phyloP scores from a whole-genome alignment of 2,113 vertebrate species.

The Colaptes auratus region DNA sequence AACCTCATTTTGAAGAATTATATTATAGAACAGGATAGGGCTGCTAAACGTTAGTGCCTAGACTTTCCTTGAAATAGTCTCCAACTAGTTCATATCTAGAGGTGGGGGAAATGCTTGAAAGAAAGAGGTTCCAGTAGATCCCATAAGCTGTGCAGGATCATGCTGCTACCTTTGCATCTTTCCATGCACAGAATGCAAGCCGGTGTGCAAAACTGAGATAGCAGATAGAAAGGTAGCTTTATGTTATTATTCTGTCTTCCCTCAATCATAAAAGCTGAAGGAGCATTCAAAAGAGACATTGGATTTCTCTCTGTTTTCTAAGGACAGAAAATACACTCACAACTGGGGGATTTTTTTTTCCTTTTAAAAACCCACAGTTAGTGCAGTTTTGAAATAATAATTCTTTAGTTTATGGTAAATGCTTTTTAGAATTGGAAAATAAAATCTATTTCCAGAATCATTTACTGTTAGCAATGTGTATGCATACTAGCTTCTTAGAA shows the following conservation, averaged over 20 bases:
- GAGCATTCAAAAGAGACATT: neutral
- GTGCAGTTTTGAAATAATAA: neutral
- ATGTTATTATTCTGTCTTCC: neutral
- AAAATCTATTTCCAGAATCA: neutral
- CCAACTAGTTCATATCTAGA: neutral
- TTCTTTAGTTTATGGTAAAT: neutral
- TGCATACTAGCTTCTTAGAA: neutral
- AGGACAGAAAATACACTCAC: neutral
- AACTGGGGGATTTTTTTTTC: neutral
- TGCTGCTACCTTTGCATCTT: neutral
- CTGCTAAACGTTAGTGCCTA: neutral
- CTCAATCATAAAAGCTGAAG: neutral
- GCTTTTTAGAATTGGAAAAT: neutral
- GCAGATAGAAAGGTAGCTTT: neutral
- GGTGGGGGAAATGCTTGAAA: neutral
- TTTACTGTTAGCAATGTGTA: neutral
- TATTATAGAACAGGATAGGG: neutral
- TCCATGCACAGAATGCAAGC: neutral
- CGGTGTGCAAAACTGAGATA: neutral
- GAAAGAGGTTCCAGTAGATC: neutral
- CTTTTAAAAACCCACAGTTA: neutral
- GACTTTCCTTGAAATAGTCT: neutral
- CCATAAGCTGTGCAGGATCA: fast-evolving
- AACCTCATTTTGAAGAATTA: neutral
- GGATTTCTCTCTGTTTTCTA: neutral